A percentile compares a stretch with the other conserved stretches of the same genome.
These are phyloP conservation scores for Calidris pugnax DNA, from an alignment of 2,113 vertebrate genomes.

Conservation along the genomic window DNA sequence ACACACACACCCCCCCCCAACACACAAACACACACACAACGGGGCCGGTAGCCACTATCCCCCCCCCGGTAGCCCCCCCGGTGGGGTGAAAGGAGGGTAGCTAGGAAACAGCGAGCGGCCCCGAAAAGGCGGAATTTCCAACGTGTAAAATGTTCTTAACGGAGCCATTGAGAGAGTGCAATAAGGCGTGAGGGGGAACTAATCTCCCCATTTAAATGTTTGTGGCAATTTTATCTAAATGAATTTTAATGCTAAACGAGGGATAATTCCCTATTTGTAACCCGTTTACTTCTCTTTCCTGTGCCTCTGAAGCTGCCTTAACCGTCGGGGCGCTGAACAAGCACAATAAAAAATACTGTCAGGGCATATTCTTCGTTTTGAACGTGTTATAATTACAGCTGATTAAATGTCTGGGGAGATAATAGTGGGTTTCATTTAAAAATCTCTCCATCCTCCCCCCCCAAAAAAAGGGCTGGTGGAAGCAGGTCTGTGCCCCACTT, in stretches of 20 bases:
- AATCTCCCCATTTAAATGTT: constrained; percentile 96
- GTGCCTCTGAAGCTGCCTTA: constrained; percentile 77
- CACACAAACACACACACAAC: not conserved
- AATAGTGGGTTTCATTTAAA: no score
- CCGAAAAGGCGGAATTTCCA: constrained; percentile 84
- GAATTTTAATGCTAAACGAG: constrained; percentile 96
- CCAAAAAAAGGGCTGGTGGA: not conserved
- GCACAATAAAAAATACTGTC: not conserved
- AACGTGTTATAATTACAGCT: no score
- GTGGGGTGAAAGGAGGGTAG: constrained; percentile 79
- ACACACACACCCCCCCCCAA: no score
- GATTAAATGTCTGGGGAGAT: no score
- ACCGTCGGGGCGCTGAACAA: constrained; percentile 78
- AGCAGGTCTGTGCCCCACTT: not conserved
- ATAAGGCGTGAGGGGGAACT: constrained; percentile 97
- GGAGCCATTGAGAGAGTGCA: constrained; percentile 91
- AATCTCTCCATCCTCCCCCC: no score
- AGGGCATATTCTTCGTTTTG: no score
- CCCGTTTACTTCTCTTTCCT: constrained; percentile 86
- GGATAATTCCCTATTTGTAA: constrained; percentile 89
- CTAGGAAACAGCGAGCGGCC: constrained; percentile 83
- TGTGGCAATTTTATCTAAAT: constrained; percentile 96
- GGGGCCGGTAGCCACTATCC: no score
- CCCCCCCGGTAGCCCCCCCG: not conserved
- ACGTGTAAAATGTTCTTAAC: constrained; percentile 87